phyloP scores from a whole-genome alignment of 2,797 vertebrate species.

The Denticeps clupeoides region DNA sequence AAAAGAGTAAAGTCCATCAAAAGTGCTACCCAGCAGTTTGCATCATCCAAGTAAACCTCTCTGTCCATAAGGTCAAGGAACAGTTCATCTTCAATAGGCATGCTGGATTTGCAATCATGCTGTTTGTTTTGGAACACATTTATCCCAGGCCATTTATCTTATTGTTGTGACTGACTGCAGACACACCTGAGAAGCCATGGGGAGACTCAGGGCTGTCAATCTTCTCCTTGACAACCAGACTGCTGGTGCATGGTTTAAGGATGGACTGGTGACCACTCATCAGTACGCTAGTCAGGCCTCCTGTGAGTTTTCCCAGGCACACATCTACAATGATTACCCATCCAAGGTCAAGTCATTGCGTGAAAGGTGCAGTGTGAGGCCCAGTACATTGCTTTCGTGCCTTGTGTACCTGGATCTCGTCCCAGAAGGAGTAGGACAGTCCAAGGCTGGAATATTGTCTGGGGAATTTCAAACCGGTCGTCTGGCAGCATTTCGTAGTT shows the following conservation, averaged over 20 bases:
- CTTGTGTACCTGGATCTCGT: not conserved
- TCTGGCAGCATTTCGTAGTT: conserved; percentile 15
- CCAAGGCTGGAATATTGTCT: conserved; percentile 11
- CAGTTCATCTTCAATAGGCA: not conserved
- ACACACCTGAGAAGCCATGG: too few relatives aligned
- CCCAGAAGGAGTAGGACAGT: conserved; percentile 12
- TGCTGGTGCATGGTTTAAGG: not conserved
- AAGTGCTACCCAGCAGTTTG: not conserved
- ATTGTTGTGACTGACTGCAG: too few relatives aligned
- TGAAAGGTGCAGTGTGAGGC: not conserved
- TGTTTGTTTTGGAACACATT: not conserved
- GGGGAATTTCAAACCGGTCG: conserved; percentile 20
- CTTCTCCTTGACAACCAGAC: not conserved
- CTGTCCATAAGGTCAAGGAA: not conserved
- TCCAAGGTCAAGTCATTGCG: conserved; percentile 1
- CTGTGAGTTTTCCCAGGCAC: conserved; percentile 8
- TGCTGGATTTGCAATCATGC: not conserved
- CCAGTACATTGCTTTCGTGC: not conserved
- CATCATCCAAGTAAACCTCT: not conserved
- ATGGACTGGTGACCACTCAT: not conserved
- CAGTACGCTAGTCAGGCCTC: not conserved
- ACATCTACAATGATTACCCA: conserved; percentile 16
- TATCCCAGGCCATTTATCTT: too few relatives aligned
- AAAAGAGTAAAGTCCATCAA: conserved; percentile 6
- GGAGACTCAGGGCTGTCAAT: too few relatives aligned